Conservation (phyloP, 1,140 invertebrate genomes). For the Oedothorax gibbosus region DNA sequence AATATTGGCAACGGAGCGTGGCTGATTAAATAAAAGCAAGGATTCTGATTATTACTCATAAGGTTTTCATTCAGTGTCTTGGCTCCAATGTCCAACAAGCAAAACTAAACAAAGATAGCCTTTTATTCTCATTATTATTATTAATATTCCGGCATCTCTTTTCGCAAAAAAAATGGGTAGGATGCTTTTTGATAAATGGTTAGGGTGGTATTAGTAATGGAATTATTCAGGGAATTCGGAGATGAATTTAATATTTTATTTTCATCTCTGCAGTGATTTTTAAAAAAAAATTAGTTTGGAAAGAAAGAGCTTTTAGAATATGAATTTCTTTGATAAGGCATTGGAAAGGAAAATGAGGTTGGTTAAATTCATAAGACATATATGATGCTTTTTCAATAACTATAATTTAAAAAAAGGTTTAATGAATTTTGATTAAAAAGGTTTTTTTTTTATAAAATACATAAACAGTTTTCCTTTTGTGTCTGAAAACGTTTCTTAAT, state of each 20-base stretch:
- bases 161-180: conserved; percentile 6
- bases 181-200: conserved; percentile 31
- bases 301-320: no score
- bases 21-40: conserved; percentile 38
- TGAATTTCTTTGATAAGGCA: no score
- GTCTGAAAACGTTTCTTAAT: no score
- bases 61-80: conserved; percentile 35
- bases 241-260: conserved; percentile 9
- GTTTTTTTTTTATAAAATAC: no score
- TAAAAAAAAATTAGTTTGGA: no score
- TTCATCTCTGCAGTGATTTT: neutral
- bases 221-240: conserved; percentile 3
- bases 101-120: neutral
- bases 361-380: no score
- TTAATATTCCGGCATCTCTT: conserved; percentile 31
- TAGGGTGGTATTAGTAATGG: conserved; percentile 27
- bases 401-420: no score
- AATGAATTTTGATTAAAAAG: no score
- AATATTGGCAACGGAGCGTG: conserved; percentile 35
- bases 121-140: conserved; percentile 44
- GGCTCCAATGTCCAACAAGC: conserved; percentile 7
- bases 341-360: no score
- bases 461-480: no score
- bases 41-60: conserved; percentile 47
- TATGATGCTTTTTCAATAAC: no score